Percentiles rank a stretch among this genome's conserved stretches.
Conservation (phyloP, 1,140 invertebrate genomes). For the Rhynchophorus ferrugineus region DNA sequence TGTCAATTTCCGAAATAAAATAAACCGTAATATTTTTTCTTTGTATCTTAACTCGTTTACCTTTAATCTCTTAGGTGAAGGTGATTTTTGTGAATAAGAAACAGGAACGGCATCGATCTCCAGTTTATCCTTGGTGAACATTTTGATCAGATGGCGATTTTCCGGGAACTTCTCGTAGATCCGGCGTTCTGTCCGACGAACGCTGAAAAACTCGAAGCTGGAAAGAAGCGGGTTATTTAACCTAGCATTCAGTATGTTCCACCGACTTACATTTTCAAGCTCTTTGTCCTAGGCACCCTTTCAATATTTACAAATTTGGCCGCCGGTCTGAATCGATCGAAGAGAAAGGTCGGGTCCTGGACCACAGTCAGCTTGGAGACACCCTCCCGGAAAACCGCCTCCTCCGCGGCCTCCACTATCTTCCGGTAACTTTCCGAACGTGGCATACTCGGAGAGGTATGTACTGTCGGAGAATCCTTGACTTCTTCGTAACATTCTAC, state of each 20-base stretch:
- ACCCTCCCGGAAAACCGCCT: constrained; percentile 28
- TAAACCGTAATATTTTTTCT: no score
- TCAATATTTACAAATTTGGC: constrained; percentile 39
- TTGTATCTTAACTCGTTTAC: no score
- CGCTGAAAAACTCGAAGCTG: constrained; percentile 46
- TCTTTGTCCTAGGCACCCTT: constrained; percentile 32
- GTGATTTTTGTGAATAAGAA: constrained; percentile 35
- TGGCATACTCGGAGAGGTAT: constrained; percentile 44
- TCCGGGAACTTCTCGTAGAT: constrained; percentile 40
- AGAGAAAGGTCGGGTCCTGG: constrained; percentile 40
- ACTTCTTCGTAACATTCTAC: constrained; percentile 25
- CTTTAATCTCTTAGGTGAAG: constrained; percentile 44
- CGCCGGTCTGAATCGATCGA: constrained; percentile 48
- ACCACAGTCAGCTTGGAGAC: no score
- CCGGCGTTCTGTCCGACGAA: constrained; percentile 39
- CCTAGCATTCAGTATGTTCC: not conserved
- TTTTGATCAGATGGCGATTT: constrained; percentile 36
- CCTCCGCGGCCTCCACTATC: constrained; percentile 42
- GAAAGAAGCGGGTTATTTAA: constrained; percentile 9
- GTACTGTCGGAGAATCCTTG: constrained; percentile 31
- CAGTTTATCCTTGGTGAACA: constrained; percentile 33
- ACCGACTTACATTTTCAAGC: constrained; percentile 38
- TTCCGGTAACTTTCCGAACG: constrained; percentile 48
- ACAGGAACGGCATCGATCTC: constrained; percentile 34
- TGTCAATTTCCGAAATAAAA: no score